Conservation (phyloP, 2,888 invertebrate species). For the Artemia sinica region DNA sequence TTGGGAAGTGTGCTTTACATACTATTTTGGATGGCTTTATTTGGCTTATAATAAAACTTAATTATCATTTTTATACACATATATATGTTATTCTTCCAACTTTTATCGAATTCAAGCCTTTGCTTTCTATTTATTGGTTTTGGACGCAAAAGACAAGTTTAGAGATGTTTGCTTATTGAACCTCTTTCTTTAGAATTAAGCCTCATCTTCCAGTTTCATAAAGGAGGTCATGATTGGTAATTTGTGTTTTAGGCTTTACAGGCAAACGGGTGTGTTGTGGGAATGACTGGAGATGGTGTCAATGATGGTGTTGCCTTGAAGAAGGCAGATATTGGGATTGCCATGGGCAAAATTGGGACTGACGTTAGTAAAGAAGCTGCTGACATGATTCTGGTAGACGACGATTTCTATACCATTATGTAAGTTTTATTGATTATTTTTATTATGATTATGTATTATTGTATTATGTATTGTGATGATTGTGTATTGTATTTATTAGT, state of each 20-base stretch:
- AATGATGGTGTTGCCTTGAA: constrained; percentile 97
- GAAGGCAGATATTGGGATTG: constrained; percentile 93
- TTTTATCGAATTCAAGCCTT: no score
- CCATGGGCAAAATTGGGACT: constrained; percentile 88
- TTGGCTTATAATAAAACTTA: no score
- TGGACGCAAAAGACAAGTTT: no score
- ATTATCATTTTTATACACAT: no score
- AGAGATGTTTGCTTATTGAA: neutral
- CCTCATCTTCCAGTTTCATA: neutral
- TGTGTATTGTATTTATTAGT: no score
- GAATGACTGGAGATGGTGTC: constrained; percentile 98
- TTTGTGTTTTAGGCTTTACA: constrained; percentile 50
- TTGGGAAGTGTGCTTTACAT: no score
- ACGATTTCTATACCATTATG: constrained; percentile 95
- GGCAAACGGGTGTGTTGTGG: constrained; percentile 77
- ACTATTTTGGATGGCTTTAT: no score
- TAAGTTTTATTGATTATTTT: constrained; percentile 36
- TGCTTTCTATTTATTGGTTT: no score
- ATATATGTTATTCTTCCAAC: no score
- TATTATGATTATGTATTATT: neutral
- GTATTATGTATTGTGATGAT: no score
- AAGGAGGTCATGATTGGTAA: no score
- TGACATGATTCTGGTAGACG: constrained; percentile 96
- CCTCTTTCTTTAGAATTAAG: neutral
- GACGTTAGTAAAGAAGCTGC: constrained; percentile 98